Evolutionary conservation across 2,888 invertebrate genomes (phyloP).

Genomic region (Norana najaformis): DNA sequence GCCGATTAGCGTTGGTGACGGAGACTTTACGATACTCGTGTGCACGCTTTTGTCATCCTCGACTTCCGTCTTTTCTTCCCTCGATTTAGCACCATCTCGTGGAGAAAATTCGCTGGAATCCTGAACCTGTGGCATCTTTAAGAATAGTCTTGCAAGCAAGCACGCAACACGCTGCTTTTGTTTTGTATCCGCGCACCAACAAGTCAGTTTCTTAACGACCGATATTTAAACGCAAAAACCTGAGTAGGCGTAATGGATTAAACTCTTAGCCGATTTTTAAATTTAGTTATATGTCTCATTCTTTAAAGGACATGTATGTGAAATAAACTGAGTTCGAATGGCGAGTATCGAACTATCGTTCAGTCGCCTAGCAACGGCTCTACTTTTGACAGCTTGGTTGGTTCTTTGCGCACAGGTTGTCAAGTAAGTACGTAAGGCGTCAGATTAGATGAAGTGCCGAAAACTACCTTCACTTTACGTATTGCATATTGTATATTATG

Average conservation of each 20-base stretch:
- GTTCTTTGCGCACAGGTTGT: background rate
- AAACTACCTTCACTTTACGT: background rate
- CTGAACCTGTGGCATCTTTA: background rate
- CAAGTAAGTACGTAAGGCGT: background rate
- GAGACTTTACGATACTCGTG: background rate
- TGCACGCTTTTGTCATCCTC: background rate
- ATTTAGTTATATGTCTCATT: background rate
- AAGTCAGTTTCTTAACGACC: background rate
- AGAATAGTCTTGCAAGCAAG: background rate
- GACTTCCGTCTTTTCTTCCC: background rate
- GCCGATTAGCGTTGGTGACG: background rate
- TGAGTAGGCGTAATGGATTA: background rate
- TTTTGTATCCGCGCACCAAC: background rate
- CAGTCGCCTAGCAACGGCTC: background rate
- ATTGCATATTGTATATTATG: background rate
- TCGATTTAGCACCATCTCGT: background rate
- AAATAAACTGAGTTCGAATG: background rate
- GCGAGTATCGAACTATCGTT: background rate
- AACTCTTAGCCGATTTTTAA: background rate
- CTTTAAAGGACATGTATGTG: background rate
- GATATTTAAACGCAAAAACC: background rate
- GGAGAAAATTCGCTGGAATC: constrained; percentile 2
- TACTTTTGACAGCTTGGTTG: background rate
- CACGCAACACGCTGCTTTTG: background rate
- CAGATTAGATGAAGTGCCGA: background rate